Evolutionary conservation across 2,113 vertebrate genomes (phyloP), one percentile per base, ranked within the genome.

Genomic region (Campylomormyrus tamandua): DNA sequence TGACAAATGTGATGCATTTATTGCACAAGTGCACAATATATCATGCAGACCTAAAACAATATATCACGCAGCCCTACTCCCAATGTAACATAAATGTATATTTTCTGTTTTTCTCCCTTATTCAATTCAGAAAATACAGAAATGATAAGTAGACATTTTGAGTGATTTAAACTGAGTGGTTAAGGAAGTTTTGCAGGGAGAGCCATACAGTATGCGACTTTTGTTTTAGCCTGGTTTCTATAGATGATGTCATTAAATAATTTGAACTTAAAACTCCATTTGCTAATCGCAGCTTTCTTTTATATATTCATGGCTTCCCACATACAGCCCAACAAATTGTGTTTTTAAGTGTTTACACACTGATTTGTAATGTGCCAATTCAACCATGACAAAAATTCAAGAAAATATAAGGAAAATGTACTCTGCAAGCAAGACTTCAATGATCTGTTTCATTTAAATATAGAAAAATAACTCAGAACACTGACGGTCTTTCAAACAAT

Each of bases 381-480:
- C 85, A 53, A 7, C 46, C 15, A 35, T 52, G 24, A 87, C n/a
- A 35, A 56, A n/a, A 53, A 35, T 53, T 27, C n/a, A 87, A 35
- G 15, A 15, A 50, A 8, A 87, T 39, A 86, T 27, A 86, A 52
- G 10, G 31, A 13, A 49, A 85, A n/a, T 48, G 21, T 48, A 52
- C 49, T 87, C 48, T 50, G 84, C n/a, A 52, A 86, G 48, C 21
- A 86, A 49, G 48, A 19, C n/a, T 86, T 86, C 27, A 84, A 11
- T 45, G 19, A 31, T 19, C 5, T 31, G 27, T 52, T 52, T 50
- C 4, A 49, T 85, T 85, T 11, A 45, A 85, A 66, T 27, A 27
- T 10, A 66, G 17, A 5, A 49, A 50, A 27, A 84, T 0, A 89
- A 91, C 91, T 87, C 85, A 88, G 89, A 90, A 56, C 42, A 83